Conservation (phyloP, 2,113 vertebrate species). For the Tragelaphus imberbis region DNA sequence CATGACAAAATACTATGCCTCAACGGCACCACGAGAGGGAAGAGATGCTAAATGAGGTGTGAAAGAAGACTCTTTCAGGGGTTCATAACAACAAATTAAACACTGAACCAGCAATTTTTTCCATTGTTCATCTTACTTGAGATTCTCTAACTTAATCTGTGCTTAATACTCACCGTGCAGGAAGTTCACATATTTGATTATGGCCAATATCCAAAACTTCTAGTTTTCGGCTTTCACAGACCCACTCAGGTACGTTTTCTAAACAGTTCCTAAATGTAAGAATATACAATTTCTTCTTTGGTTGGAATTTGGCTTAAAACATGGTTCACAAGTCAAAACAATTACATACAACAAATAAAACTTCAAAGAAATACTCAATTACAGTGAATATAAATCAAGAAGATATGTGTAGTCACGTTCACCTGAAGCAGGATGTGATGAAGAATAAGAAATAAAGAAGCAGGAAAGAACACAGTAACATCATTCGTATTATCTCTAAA, state of each 20-base stretch:
- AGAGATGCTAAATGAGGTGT: constrained; percentile 63
- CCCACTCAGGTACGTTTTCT: constrained; percentile 93
- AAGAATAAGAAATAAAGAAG: neutral
- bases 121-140: constrained; percentile 16
- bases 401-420: neutral
- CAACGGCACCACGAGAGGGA: neutral
- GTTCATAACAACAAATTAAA: constrained; percentile 57
- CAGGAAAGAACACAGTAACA: neutral
- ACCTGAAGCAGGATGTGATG: neutral
- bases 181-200: constrained; percentile 92
- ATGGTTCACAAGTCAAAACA: neutral
- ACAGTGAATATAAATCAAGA: neutral
- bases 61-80: constrained; percentile 24
- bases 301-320: neutral
- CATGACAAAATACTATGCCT: constrained; percentile 36
- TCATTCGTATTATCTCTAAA: neutral
- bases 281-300: constrained; percentile 29
- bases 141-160: neutral
- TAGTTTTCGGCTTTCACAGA: constrained; percentile 93
- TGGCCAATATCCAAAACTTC: constrained; percentile 95
- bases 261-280: constrained; percentile 86
- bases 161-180: constrained; percentile 87
- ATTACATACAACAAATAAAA: constrained; percentile 28
- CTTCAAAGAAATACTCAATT: neutral
- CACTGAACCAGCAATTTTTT: constrained; percentile 63